Conservation (phyloP, 2,797 vertebrate species). For the Phalanger gymnotis region DNA sequence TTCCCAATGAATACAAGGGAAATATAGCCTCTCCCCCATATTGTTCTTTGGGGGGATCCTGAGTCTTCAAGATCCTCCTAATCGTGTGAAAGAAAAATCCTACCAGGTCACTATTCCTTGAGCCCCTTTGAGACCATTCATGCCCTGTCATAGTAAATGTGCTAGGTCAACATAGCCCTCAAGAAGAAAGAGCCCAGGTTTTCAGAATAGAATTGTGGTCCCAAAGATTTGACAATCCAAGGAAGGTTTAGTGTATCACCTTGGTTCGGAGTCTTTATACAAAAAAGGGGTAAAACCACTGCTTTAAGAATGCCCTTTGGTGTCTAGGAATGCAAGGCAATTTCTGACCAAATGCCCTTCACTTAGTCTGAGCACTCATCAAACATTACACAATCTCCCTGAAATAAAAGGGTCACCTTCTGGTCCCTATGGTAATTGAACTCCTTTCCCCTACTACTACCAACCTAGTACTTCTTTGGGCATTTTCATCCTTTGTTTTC, state of each 20-base stretch:
- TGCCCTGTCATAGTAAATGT: not conserved
- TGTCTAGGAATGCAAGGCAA: not conserved
- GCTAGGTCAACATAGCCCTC: conserved; percentile 12
- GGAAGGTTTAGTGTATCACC: conserved; percentile 1
- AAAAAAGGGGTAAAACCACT: not conserved
- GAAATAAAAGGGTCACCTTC: not conserved
- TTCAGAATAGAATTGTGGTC: not conserved
- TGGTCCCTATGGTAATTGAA: not conserved
- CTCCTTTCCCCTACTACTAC: not conserved
- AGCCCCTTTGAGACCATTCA: not conserved
- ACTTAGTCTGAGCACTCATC: not conserved
- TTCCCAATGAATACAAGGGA: not conserved
- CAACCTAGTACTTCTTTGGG: not conserved
- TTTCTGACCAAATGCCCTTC: not conserved
- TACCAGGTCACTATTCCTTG: not conserved
- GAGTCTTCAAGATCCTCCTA: not conserved
- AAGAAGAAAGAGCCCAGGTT: conserved; percentile 3
- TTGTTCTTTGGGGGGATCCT: not conserved
- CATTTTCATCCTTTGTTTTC: not conserved
- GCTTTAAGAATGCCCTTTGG: conserved; percentile 28
- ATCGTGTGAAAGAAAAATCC: not conserved
- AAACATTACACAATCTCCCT: not conserved
- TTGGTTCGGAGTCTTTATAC: not conserved
- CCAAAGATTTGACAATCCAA: conserved; percentile 17
- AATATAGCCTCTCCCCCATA: not conserved